phyloP scores from a whole-genome alignment of 2,888 invertebrate species.

The Coremacera marginata region DNA sequence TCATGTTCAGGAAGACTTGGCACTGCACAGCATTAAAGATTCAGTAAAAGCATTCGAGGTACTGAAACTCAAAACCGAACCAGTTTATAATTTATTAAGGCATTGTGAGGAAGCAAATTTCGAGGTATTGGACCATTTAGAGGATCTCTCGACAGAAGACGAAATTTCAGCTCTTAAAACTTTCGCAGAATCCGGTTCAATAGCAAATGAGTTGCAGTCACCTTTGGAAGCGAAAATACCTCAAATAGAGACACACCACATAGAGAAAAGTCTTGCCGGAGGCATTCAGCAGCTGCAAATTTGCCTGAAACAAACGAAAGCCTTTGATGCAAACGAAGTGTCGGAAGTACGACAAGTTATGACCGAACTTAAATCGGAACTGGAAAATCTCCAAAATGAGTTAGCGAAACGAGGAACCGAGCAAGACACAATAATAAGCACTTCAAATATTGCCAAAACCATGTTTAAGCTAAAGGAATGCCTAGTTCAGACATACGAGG shows the following conservation, averaged over 20 bases:
- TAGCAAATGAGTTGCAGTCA: slow-evolving; percentile 27
- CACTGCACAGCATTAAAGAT: slow-evolving; percentile 48
- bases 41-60: slow-evolving; percentile 50
- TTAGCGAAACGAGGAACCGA: slow-evolving; percentile 45
- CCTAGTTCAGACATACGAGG: slow-evolving; percentile 66
- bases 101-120: slow-evolving; percentile 61
- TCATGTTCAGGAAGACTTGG: slow-evolving; percentile 52
- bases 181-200: slow-evolving; percentile 65
- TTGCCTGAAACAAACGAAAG: slow-evolving; percentile 57
- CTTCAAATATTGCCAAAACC: slow-evolving; percentile 61
- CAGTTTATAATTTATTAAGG: slow-evolving; percentile 54
- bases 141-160: slow-evolving; percentile 73
- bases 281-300: slow-evolving; percentile 64
- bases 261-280: slow-evolving; percentile 55
- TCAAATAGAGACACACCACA: slow-evolving; percentile 45
- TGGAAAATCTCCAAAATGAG: slow-evolving; percentile 55
- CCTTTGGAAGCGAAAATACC: slow-evolving; percentile 40
- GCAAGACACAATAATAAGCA: slow-evolving; percentile 55
- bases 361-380: slow-evolving; percentile 58
- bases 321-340: slow-evolving; percentile 53
- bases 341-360: slow-evolving; percentile 57
- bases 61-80: slow-evolving; percentile 50
- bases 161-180: slow-evolving; percentile 74
- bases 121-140: slow-evolving; percentile 69
- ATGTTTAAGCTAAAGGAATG: slow-evolving; percentile 66